Evolutionary conservation across 2,888 invertebrate species (phyloP), one percentile per base, ranked within the genome.

Genomic region (Drosophila hamatofila): DNA sequence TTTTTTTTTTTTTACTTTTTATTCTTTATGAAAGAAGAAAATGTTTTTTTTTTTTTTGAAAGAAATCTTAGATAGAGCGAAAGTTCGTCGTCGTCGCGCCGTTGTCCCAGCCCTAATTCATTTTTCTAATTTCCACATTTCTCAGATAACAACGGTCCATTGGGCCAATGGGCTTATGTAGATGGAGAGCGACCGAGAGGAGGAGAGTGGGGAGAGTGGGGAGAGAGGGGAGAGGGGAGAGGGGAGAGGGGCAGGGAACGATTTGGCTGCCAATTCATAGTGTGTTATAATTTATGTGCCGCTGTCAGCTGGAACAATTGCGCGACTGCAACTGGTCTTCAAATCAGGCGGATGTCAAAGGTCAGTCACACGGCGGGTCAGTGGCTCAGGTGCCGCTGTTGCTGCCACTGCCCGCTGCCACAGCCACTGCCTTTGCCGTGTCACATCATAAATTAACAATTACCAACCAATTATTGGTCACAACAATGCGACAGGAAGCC

Each of bases 321-420:
- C 78, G 69, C 80, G 77, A 76, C 84, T 91, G 91, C 91, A 91
- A 91, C 91, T 91, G 91, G 91, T 91, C 89, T 91, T 91, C 79
- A 83, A 65, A 64, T 72, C 37, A 44, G 35, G n/a, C 42, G 33
- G 23, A 39, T 75, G 75, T 68, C 80, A 83, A 85, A 87, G 89
- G 90, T 90, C 91, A 89, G 71, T 88, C 89, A 84, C 87, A 75
- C 79, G 25, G 27, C 46, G 57, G 66, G 35, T 49, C 72, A 68
- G 35, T 46, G 30, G 75, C 57, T 74, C 75, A 79, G 71, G 58
- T 75, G 74, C 66, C 42, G 70, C 23, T 11, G n/a, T 12, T 39
- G n/a, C 18, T 69, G 73, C 67, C 30, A 61, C 48, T 30, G 16
- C 18, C 18, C 48, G 33, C 33, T 74, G 73, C 70, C 37, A 62